Conservation (phyloP, 2,888 invertebrate species). For the Prenolepis imparis region DNA sequence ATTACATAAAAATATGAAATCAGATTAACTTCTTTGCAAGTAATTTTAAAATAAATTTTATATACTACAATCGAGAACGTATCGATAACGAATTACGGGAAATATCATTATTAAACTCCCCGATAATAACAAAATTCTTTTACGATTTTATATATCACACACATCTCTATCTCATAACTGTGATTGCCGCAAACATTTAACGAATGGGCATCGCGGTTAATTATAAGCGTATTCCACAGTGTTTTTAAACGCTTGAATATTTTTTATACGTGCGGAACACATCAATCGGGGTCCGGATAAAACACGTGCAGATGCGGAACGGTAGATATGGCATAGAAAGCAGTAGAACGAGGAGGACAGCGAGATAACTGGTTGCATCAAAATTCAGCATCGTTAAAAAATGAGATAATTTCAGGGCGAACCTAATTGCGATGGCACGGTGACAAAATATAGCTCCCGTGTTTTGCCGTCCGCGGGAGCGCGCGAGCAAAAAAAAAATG, state of each 20-base stretch:
- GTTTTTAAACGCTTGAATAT: constrained; percentile 52
- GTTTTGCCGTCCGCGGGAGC: constrained; percentile 31
- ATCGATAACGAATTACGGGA: constrained; percentile 34
- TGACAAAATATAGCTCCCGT: constrained; percentile 58
- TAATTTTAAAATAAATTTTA: constrained; percentile 8
- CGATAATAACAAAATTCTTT: constrained; percentile 37
- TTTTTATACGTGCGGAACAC: constrained; percentile 64
- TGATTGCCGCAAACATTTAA: constrained; percentile 49
- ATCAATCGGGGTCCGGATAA: constrained; percentile 66
- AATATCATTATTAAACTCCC: constrained; percentile 36
- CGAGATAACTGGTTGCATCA: constrained; percentile 57
- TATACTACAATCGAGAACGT: not conserved
- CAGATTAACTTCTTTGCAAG: not conserved
- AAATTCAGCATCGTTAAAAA: constrained; percentile 64
- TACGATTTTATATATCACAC: constrained; percentile 32
- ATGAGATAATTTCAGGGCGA: constrained; percentile 67
- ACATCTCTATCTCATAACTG: constrained; percentile 36
- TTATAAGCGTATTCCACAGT: constrained; percentile 47
- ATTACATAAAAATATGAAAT: constrained; percentile 14
- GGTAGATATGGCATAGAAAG: constrained; percentile 30
- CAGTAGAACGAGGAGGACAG: constrained; percentile 13
- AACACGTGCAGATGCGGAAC: constrained; percentile 61
- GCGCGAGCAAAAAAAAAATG: not conserved
- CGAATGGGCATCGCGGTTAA: constrained; percentile 46
- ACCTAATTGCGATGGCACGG: constrained; percentile 63